A percentile compares a stretch with the other conserved stretches of the same genome.
Conservation (phyloP, 1,140 invertebrate species). For the Lutraria rhynchaena region DNA sequence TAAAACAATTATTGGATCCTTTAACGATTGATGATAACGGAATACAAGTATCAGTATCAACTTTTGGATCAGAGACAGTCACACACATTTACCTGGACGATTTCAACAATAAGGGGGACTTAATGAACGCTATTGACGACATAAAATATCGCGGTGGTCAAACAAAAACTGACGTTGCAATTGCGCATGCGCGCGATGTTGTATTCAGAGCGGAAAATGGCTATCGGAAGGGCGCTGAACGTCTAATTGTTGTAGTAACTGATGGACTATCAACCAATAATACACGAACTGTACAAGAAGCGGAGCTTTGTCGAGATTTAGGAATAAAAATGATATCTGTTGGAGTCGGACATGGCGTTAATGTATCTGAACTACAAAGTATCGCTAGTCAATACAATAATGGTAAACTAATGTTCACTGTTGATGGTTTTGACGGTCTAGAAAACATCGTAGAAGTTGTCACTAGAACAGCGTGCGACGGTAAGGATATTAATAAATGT, state of each 20-base stretch:
- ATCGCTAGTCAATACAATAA: constrained; percentile 60
- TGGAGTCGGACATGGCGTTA: constrained; percentile 67
- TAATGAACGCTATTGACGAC: constrained; percentile 3
- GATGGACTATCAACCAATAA: constrained; percentile 68
- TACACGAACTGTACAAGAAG: constrained; percentile 54
- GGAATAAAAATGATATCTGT: constrained; percentile 70
- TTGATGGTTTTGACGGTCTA: constrained; percentile 62
- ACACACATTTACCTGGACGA: not conserved
- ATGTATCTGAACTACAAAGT: constrained; percentile 61
- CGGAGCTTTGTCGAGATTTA: constrained; percentile 34
- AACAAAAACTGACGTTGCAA: not conserved
- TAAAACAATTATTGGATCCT: constrained; percentile 53
- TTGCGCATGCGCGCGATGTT: constrained; percentile 15
- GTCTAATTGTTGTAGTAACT: constrained; percentile 67
- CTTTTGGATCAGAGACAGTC: constrained; percentile 54
- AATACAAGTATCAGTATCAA: constrained; percentile 62
- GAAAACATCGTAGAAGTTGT: constrained; percentile 47
- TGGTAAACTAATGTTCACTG: constrained; percentile 59
- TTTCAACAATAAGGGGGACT: not conserved
- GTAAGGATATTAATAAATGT: too few species aligned
- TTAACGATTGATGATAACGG: constrained; percentile 53
- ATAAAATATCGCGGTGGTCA: constrained; percentile 12
- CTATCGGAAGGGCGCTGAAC: constrained; percentile 36
- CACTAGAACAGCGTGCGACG: constrained; percentile 5
- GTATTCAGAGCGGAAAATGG: constrained; percentile 24